A percentile compares a stretch with the other conserved stretches of the same genome.
These are phyloP conservation scores for Drosophila antonietae DNA, from an alignment of 2,888 invertebrate genomes.

Conservation along the genomic window DNA sequence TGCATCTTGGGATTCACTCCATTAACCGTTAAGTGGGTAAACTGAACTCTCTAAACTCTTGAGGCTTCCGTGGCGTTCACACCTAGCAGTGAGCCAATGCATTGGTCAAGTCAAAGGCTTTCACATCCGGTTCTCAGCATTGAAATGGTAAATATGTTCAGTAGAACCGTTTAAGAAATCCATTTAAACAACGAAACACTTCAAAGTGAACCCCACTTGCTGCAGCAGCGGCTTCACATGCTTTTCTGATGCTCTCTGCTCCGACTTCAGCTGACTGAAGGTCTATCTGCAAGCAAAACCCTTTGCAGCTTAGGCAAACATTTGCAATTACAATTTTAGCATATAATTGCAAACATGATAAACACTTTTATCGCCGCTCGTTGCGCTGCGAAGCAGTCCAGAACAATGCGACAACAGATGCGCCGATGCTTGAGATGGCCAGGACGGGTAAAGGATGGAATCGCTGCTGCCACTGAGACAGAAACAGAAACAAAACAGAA, in stretches of 20 bases:
- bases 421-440: conserved; percentile 24
- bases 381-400: conserved; percentile 22
- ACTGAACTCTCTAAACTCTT: conserved; percentile 18
- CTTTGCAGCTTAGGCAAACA: conserved; percentile 75
- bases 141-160: conserved; percentile 63
- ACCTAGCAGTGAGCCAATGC: conserved; percentile 30
- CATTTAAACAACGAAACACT: conserved; percentile 76
- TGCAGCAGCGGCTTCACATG: conserved; percentile 31
- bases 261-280: conserved; percentile 10
- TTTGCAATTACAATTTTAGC: conserved; percentile 80
- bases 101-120: conserved; percentile 49
- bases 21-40: conserved; percentile 25
- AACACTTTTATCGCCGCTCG: conserved; percentile 74
- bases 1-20: conserved; percentile 24
- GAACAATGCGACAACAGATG: conserved; percentile 56
- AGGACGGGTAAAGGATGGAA: conserved; percentile 16
- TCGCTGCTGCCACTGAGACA: conserved; percentile 11
- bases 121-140: conserved; percentile 76
- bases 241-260: not conserved
- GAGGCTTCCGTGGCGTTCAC: conserved; percentile 45
- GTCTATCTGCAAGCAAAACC: conserved; percentile 65
- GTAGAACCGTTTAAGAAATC: conserved; percentile 80
- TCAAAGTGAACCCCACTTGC: conserved; percentile 65
- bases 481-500: conserved; percentile 1
- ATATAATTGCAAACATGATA: conserved; percentile 80